phyloP scores from a whole-genome alignment of 2,113 vertebrate species.

The Balaenoptera acutorostrata region DNA sequence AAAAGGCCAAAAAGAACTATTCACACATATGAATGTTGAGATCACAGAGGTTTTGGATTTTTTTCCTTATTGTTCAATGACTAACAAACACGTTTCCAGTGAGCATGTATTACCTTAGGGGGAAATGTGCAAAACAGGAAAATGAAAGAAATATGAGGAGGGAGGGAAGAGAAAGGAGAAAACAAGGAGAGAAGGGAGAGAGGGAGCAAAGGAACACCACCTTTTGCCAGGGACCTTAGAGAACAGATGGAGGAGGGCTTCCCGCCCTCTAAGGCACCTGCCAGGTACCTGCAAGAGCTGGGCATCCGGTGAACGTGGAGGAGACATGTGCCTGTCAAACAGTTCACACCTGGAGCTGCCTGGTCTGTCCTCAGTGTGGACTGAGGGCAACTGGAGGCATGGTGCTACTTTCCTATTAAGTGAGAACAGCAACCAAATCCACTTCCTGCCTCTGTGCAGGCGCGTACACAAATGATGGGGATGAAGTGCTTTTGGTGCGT shows the following conservation, averaged over 20 bases:
- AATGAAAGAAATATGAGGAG: not conserved
- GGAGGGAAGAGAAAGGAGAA: not conserved
- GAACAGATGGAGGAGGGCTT: no score
- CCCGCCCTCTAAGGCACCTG: not conserved
- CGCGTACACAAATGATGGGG: accelerated
- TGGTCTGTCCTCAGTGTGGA: accelerated
- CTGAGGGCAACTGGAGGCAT: not conserved
- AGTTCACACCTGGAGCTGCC: accelerated
- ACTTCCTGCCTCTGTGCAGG: not conserved
- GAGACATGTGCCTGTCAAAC: not conserved
- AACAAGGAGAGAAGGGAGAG: not conserved
- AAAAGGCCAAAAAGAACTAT: not conserved
- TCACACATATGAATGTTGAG: not conserved
- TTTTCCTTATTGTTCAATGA: not conserved
- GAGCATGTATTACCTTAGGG: not conserved
- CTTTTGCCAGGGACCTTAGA: accelerated
- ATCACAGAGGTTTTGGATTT: not conserved
- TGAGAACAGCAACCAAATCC: not conserved
- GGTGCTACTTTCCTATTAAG: not conserved
- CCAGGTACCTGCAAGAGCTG: not conserved
- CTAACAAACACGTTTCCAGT: not conserved
- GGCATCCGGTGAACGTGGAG: not conserved
- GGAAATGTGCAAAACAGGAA: not conserved
- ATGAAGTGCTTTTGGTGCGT: not conserved
- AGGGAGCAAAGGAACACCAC: not conserved